Base-by-base conservation (phyloP, 2,888 invertebrate genomes). In the Hylaea fasciaria region DNA sequence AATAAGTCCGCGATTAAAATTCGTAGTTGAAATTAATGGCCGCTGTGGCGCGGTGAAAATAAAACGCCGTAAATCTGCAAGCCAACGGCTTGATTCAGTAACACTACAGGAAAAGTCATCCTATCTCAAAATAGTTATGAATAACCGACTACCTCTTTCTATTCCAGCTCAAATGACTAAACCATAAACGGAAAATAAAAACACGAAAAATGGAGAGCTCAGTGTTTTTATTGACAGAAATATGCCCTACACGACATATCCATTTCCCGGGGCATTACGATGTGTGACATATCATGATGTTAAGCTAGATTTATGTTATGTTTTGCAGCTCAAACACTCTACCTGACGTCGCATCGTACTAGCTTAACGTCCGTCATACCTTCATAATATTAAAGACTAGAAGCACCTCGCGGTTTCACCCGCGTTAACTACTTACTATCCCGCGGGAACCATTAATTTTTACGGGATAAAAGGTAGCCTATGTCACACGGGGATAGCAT, bases 1-100 rank as follows among this genome's bases (percentile, higher is more conserved):
- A 16, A 61, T 66, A 54, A 58, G 32, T 48, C 29, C 51, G 45
- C 37, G 62, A 69, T 67, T 65, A 61, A 53, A 63, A 66, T 59
- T 59, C 52, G 29, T 50, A 52, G 17, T 59, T 57, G 45, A 53
- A 64, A 69, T 58, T 47, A 64, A 69, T 64, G 62, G 59, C 40
- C 48, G 49, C 55, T 32, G 56, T 41, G 37, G 48, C 56, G 14
- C 22, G 47, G 17, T 43, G 40, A 14, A 43, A 57, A 48, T 29
- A 29, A 41, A 57, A 37, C 56, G 37, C 39, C 13, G 40, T 57
- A 67, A 57, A 65, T 67, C 65, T 64, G 29, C 40, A 13, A 14
- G 17, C 46, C 51, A 45, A 64, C 57, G 52, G 39, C 50, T 55
- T 59, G 13, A 41, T 37, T 46, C 0, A 39, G 17, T 35, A 22